Conservation (phyloP, 2,888 invertebrate genomes). For the Phytoseiulus persimilis region DNA sequence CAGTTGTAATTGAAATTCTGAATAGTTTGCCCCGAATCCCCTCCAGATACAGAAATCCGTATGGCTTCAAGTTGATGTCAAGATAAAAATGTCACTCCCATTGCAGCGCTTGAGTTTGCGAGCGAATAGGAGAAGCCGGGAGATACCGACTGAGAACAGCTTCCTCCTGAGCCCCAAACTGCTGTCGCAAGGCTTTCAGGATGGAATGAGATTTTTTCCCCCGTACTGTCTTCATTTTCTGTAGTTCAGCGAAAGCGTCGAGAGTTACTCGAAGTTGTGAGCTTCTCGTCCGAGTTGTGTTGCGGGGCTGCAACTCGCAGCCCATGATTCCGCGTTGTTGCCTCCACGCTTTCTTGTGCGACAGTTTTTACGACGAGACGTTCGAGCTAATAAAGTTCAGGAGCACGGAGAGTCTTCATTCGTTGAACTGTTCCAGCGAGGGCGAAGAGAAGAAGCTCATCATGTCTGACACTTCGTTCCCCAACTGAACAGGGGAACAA, state of each 20-base stretch:
- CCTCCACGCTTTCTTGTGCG: not conserved
- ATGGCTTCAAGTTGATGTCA: not conserved
- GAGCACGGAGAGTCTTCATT: too few relatives aligned
- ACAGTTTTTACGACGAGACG: not conserved
- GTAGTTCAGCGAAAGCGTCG: not conserved
- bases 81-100: not conserved
- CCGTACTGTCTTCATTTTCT: not conserved
- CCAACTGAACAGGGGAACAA: too few relatives aligned
- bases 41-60: not conserved
- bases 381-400: not conserved
- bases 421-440: too few relatives aligned
- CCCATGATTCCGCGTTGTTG: not conserved
- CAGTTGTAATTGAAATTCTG: not conserved
- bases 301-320: not conserved
- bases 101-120: not conserved
- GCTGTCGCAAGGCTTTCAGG: not conserved
- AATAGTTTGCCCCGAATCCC: not conserved
- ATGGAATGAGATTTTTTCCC: not conserved
- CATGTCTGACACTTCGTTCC: too few relatives aligned
- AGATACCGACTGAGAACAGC: not conserved
- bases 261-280: not conserved
- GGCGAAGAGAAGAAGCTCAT: too few relatives aligned
- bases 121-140: not conserved
- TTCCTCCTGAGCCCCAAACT: not conserved
- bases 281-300: not conserved